Conservation (phyloP, 2,113 vertebrate species). For the Crotalus horridus region DNA sequence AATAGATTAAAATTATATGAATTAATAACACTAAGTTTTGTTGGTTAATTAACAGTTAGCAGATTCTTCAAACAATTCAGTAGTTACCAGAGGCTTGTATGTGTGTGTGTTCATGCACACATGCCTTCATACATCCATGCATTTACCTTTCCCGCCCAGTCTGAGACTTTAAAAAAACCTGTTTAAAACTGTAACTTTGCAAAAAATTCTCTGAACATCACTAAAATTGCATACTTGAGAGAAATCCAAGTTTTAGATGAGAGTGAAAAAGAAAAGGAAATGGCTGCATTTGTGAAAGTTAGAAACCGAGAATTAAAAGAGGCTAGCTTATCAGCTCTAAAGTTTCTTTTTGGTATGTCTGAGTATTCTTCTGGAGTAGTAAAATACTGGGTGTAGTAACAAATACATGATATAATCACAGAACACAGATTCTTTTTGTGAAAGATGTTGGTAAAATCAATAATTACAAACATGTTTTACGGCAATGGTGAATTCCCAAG, state of each 20-base stretch:
- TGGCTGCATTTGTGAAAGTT: constrained; percentile 66
- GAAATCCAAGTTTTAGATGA: constrained; percentile 58
- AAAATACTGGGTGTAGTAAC: background rate
- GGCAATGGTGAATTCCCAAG: constrained; percentile 7
- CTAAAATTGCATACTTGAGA: constrained; percentile 59
- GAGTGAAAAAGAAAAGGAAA: constrained; percentile 65
- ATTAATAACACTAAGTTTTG: constrained; percentile 64
- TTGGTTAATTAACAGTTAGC: constrained; percentile 72
- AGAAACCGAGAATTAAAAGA: constrained; percentile 42
- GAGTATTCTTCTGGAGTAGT: constrained; percentile 15
- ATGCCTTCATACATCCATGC: background rate
- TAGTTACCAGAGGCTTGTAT: constrained; percentile 68
- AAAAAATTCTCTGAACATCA: constrained; percentile 74
- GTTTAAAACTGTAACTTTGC: constrained; percentile 65
- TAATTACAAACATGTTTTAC: constrained; percentile 35
- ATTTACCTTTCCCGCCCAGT: constrained; percentile 40
- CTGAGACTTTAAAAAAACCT: constrained; percentile 62
- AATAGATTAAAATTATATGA: constrained; percentile 73
- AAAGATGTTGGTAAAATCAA: constrained; percentile 36
- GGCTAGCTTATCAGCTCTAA: constrained; percentile 49
- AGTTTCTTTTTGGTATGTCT: constrained; percentile 40
- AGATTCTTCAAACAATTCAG: constrained; percentile 66
- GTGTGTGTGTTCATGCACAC: constrained; percentile 30
- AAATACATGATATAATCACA: constrained; percentile 7
- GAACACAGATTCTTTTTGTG: constrained; percentile 27